A percentile compares a stretch with the other conserved stretches of the same genome.
These are phyloP conservation scores for Leptatherina wallacei DNA, from an alignment of 2,797 vertebrate species.

Conservation along the genomic window DNA sequence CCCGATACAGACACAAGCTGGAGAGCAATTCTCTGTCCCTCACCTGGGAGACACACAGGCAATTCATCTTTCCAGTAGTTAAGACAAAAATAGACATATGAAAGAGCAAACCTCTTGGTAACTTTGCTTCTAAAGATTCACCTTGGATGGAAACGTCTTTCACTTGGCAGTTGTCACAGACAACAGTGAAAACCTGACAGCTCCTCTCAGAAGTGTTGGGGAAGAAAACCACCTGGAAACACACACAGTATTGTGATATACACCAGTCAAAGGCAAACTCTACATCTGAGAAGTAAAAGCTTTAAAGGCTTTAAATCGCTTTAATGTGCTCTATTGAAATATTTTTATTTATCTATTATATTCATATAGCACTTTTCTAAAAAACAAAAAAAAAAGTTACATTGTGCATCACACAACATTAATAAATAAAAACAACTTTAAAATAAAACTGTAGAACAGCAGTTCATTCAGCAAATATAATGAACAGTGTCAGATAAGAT, in stretches of 20 bases:
- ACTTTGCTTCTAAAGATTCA: constrained; percentile 51
- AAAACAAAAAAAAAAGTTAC: too few relatives aligned
- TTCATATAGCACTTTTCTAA: too few relatives aligned
- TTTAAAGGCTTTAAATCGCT: not conserved
- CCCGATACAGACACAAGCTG: constrained; percentile 86
- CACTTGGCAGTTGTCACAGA: constrained; percentile 92
- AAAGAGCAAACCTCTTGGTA: not conserved
- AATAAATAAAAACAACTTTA: not conserved
- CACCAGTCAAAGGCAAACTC: not conserved
- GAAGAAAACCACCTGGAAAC: constrained; percentile 90
- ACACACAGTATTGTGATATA: not conserved
- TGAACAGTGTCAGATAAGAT: too few relatives aligned
- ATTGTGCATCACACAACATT: not conserved
- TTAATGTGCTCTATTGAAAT: not conserved
- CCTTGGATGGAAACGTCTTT: constrained; percentile 88
- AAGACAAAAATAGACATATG: not conserved
- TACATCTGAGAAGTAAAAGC: not conserved
- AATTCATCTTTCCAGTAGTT: not conserved
- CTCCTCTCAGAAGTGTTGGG: constrained; percentile 80
- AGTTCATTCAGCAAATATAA: not conserved
- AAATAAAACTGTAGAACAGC: not conserved
- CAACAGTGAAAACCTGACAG: constrained; percentile 82
- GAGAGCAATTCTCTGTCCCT: constrained; percentile 86
- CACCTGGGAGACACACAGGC: constrained; percentile 75
- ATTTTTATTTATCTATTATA: too few relatives aligned